Base-by-base conservation (phyloP, 2,113 vertebrate species). In the Xiphophorus couchianus region DNA sequence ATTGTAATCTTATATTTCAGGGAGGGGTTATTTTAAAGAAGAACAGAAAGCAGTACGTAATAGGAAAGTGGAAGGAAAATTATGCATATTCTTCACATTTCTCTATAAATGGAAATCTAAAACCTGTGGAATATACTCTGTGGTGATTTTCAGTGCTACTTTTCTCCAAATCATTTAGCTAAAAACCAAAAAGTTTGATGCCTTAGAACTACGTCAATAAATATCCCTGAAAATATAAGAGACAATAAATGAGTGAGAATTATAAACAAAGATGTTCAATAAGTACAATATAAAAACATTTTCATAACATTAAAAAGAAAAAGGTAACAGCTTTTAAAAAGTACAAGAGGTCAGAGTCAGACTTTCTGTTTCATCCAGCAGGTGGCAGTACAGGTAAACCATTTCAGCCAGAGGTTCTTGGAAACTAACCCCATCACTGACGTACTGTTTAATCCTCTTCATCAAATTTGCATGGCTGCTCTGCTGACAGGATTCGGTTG, bases 321-420 rank as follows among this genome's bases (percentile, higher is more conserved):
- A 37, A 42, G 17, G 30, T 35, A 1, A 54, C 51, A 9, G 19
- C 22, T 58, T 58, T 25, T 25, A 58, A 19, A 58, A 58, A n/a
- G 48, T 19, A n/a, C 7, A 10, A 58, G 1, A n/a, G 2, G 25
- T 8, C 22, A 58, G 51, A 3, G n/a, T 10, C 51, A 74, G 1
- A 12, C 0, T 35, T 81, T 62, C 58, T 25, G n/a, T 74, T 73
- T 71, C 1, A 69, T 17, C 88, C 92, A 86, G 69, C 39, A 81
- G 89, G 67, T 80, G 90, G 90, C 84, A 93, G 83, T 86, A 62
- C 5, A 72, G 14, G 14, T 2, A 13, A 27, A 17, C 80, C 28
- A 4, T 10, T 66, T 33, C 22, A 27, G 22, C 22, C 37, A n/a
- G 1, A 48, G 22, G 2, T 15, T 5, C 51, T 64, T 8, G 65